Percentiles rank a stretch among this genome's conserved stretches.
These are phyloP conservation scores for Melanotus villosus DNA, from an alignment of 2,888 invertebrate species.

Conservation along the genomic window DNA sequence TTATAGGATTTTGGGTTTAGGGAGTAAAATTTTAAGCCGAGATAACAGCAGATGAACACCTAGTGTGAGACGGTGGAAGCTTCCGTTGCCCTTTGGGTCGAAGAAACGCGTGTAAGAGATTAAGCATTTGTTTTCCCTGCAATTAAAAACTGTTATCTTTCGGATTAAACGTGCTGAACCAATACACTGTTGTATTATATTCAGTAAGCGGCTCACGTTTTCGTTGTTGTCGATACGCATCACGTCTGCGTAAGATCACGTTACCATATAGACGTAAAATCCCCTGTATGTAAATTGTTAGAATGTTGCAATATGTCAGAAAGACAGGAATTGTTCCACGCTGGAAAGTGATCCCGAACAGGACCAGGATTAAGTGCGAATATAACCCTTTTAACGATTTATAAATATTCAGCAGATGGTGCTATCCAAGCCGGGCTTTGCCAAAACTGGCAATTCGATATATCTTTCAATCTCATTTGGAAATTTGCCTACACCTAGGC, in stretches of 20 bases:
- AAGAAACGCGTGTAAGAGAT: slow-evolving; percentile 21
- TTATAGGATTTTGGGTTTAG: slow-evolving; percentile 13
- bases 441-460: slow-evolving; percentile 33
- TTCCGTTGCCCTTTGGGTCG: slow-evolving; percentile 1
- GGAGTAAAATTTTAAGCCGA: slow-evolving; percentile 26
- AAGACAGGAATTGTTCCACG: slow-evolving; percentile 40
- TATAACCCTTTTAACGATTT: slow-evolving; percentile 41
- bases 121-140: slow-evolving; percentile 27
- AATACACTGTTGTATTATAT: slow-evolving; percentile 25
- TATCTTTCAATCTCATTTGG: slow-evolving; percentile 33
- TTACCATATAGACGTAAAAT: slow-evolving; percentile 47
- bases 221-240: slow-evolving; percentile 45
- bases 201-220: slow-evolving; percentile 36
- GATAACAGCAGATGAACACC: slow-evolving; percentile 18
- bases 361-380: slow-evolving; percentile 37
- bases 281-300: slow-evolving; percentile 47
- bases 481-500: slow-evolving; percentile 28
- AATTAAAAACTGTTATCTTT: slow-evolving; percentile 35
- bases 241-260: slow-evolving; percentile 47
- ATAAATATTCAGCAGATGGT: slow-evolving; percentile 43
- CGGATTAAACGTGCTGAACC: slow-evolving; percentile 27
- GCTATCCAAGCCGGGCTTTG: slow-evolving; percentile 31
- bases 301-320: slow-evolving; percentile 43
- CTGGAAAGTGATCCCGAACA: slow-evolving; percentile 39
- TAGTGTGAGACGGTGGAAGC: slow-evolving; percentile 8